Evolutionary conservation across 2,888 invertebrate genomes (phyloP).

Genomic region (Phragmatobia fuliginosa): DNA sequence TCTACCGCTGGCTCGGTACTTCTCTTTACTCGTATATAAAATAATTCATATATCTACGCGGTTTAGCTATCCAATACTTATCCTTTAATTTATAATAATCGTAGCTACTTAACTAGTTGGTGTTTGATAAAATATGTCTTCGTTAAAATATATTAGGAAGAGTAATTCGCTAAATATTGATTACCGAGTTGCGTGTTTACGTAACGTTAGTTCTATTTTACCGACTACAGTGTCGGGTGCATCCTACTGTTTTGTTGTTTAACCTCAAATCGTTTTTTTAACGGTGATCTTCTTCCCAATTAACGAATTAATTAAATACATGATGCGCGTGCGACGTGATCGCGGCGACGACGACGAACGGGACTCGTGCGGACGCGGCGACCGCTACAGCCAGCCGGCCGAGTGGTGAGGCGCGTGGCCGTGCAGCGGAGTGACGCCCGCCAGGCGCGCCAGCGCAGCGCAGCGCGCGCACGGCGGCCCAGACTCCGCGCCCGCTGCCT

Average conservation of each 20-base stretch:
- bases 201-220: slow-evolving; percentile 23
- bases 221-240: slow-evolving; percentile 29
- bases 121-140: slow-evolving; percentile 80
- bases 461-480: slow-evolving; percentile 82
- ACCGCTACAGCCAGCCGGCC: slow-evolving; percentile 88
- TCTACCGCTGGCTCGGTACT: slow-evolving; percentile 29
- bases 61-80: slow-evolving; percentile 37
- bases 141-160: slow-evolving; percentile 60
- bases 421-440: slow-evolving; percentile 91
- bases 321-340: slow-evolving; percentile 30
- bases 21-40: slow-evolving; percentile 61
- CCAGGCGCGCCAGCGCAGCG: slow-evolving; percentile 88
- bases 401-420: slow-evolving; percentile 89
- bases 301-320: slow-evolving; percentile 29
- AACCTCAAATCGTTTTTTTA: slow-evolving; percentile 25
- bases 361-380: slow-evolving; percentile 3
- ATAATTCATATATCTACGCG: slow-evolving; percentile 49
- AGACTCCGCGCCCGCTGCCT: slow-evolving; percentile 28
- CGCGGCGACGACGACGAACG: background rate
- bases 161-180: slow-evolving; percentile 48
- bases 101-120: slow-evolving; percentile 80
- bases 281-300: slow-evolving; percentile 24
- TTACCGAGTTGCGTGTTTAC: slow-evolving; percentile 41
- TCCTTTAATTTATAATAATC: slow-evolving; percentile 60
- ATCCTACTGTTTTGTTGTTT: slow-evolving; percentile 31